Conservation (phyloP, 2,797 vertebrate species). For the Tenualosa thibaudeaui region DNA sequence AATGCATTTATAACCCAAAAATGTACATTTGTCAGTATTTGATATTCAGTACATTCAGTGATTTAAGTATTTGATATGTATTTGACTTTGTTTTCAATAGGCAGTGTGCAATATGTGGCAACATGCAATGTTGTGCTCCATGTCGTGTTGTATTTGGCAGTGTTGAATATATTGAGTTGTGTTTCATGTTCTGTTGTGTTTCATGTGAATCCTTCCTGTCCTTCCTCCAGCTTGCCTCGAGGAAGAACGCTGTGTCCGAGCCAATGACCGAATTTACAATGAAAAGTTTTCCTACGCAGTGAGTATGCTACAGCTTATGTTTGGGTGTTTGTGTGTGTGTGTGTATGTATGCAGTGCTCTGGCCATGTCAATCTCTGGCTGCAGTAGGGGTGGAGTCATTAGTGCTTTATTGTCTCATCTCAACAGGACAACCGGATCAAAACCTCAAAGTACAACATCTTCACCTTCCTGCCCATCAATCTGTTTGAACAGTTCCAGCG, state of each 20-base stretch:
- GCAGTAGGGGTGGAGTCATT: too few relatives aligned
- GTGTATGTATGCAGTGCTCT: too few relatives aligned
- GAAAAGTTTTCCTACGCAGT: conserved; percentile 83
- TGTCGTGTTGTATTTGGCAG: too few relatives aligned
- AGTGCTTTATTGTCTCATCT: conserved; percentile 25
- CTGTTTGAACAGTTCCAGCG: conserved; percentile 89
- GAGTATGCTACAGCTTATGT: conserved; percentile 54
- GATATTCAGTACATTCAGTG: neutral
- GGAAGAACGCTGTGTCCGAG: conserved; percentile 81
- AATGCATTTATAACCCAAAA: too few relatives aligned
- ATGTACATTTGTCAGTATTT: neutral
- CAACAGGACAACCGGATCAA: conserved; percentile 84
- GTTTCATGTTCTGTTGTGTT: too few relatives aligned
- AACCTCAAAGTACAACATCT: conserved; percentile 84
- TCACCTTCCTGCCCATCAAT: conserved; percentile 87
- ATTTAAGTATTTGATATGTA: neutral
- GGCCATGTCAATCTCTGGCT: too few relatives aligned
- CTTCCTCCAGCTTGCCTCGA: conserved; percentile 66
- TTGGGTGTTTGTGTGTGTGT: too few relatives aligned
- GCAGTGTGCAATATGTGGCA: too few relatives aligned
- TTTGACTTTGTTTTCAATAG: neutral
- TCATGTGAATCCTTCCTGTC: neutral
- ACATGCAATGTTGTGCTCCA: too few relatives aligned
- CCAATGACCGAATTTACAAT: conserved; percentile 81
- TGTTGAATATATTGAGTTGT: too few relatives aligned